These are phyloP conservation scores for Eupeodes latifasciatus DNA, from an alignment of 2,888 invertebrate species.

Conservation along the genomic window DNA sequence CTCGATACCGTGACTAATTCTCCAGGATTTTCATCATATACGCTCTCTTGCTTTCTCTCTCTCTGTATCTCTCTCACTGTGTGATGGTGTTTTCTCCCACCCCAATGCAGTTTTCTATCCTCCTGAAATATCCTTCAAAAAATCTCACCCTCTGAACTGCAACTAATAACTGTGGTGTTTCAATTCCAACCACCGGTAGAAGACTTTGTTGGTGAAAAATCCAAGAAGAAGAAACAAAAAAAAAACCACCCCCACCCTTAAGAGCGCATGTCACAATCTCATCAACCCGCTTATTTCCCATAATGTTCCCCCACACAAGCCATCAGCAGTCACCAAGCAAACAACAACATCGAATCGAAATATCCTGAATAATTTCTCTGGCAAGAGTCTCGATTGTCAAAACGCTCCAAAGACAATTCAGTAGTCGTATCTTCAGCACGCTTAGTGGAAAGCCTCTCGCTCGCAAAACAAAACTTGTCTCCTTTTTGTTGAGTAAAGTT, in stretches of 20 bases:
- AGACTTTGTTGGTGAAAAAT: slow-evolving; percentile 62
- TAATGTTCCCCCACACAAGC: slow-evolving; percentile 57
- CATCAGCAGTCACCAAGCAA: not conserved
- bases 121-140: slow-evolving; percentile 8
- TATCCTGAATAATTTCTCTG: slow-evolving; percentile 58
- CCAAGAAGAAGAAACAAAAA: not conserved
- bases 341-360: not conserved
- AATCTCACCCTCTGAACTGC: slow-evolving; percentile 38
- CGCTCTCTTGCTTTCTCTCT: slow-evolving; percentile 40
- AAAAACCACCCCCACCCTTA: slow-evolving; percentile 48
- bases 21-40: slow-evolving; percentile 47
- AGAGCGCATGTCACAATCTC: slow-evolving; percentile 55
- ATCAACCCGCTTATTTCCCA: slow-evolving; percentile 21
- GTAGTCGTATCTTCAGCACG: slow-evolving; percentile 74
- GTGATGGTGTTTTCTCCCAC: not conserved
- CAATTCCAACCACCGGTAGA: slow-evolving; percentile 64
- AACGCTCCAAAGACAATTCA: slow-evolving; percentile 64
- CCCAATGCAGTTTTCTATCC: slow-evolving; percentile 69
- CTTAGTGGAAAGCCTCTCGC: slow-evolving; percentile 68
- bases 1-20: slow-evolving; percentile 73
- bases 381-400: slow-evolving; percentile 66
- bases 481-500: slow-evolving; percentile 4
- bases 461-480: slow-evolving; percentile 32
- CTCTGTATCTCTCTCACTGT: slow-evolving; percentile 40
- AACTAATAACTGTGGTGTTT: slow-evolving; percentile 24